Evolutionary conservation across 2,113 vertebrate species (phyloP).

Genomic region (Cephalopholis sonnerati): DNA sequence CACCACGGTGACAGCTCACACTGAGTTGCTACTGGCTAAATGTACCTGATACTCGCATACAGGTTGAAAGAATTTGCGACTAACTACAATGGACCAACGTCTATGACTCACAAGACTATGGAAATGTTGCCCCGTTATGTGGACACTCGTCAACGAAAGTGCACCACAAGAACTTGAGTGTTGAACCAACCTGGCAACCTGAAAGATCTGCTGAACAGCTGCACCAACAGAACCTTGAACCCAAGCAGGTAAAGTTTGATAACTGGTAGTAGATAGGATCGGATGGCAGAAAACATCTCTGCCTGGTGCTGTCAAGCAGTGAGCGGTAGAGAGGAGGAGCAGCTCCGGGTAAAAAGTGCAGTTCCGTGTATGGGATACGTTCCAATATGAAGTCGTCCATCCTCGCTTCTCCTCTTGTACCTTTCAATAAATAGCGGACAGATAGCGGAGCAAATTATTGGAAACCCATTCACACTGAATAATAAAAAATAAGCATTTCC

Average conservation of each 20-base stretch:
- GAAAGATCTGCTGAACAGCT: slow-evolving; percentile 69
- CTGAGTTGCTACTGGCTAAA: not conserved
- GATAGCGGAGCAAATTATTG: not conserved
- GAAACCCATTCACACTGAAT: not conserved
- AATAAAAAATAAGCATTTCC: not conserved
- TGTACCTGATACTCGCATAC: no score
- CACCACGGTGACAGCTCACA: no score
- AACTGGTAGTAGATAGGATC: slow-evolving; percentile 40
- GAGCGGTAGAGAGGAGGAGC: not conserved
- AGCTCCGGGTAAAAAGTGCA: not conserved
- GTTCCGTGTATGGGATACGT: slow-evolving; percentile 43
- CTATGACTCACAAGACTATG: not conserved
- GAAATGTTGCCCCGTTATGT: not conserved
- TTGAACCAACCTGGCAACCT: slow-evolving; percentile 74
- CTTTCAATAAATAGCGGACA: not conserved
- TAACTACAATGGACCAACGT: not conserved
- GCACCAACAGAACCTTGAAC: slow-evolving; percentile 70
- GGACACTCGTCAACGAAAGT: not conserved
- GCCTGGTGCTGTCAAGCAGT: not conserved
- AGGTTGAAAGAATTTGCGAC: no score
- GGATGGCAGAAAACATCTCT: slow-evolving; percentile 49
- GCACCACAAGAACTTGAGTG: not conserved
- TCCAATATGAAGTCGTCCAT: slow-evolving; percentile 54
- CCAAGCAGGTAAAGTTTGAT: slow-evolving; percentile 75
- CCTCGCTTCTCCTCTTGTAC: not conserved